Evolutionary conservation across 2,888 invertebrate genomes (phyloP).

Genomic region (Omphaloscelis lunosa): DNA sequence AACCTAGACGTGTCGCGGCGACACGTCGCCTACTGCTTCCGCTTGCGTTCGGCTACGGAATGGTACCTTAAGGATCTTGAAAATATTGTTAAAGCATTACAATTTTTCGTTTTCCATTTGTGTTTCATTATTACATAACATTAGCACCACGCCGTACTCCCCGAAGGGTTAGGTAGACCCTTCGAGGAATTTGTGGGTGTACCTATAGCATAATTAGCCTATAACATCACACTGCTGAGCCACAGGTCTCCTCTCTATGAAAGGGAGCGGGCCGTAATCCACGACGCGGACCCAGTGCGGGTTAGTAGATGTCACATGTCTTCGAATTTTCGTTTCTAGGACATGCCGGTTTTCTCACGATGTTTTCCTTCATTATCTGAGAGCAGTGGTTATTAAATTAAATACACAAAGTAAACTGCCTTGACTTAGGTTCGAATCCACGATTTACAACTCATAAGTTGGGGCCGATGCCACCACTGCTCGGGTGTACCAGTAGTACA

Average conservation of each 20-base stretch:
- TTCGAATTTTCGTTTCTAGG: neutral
- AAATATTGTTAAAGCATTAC: neutral
- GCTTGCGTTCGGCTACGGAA: too few relatives aligned
- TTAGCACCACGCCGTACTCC: neutral
- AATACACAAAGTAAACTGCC: neutral
- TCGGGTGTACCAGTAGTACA: too few relatives aligned
- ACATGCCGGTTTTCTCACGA: neutral
- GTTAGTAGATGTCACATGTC: neutral
- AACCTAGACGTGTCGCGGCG: too few relatives aligned
- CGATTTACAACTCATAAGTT: too few relatives aligned
- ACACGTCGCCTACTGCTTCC: too few relatives aligned
- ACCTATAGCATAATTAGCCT: neutral
- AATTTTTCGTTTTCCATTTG: neutral
- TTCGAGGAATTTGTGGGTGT: neutral
- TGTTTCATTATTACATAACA: neutral
- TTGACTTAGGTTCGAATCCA: too few relatives aligned
- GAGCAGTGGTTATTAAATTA: neutral
- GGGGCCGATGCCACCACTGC: too few relatives aligned
- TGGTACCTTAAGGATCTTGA: neutral
- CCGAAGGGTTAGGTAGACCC: neutral
- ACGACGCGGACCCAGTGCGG: neutral
- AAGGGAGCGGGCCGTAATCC: neutral
- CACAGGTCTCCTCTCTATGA: neutral
- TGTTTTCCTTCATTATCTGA: neutral
- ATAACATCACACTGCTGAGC: neutral